Percentiles rank a stretch among this genome's conserved stretches.
phyloP scores from a whole-genome alignment of 2,797 vertebrate genomes.

The Melopsittacus undulatus region DNA sequence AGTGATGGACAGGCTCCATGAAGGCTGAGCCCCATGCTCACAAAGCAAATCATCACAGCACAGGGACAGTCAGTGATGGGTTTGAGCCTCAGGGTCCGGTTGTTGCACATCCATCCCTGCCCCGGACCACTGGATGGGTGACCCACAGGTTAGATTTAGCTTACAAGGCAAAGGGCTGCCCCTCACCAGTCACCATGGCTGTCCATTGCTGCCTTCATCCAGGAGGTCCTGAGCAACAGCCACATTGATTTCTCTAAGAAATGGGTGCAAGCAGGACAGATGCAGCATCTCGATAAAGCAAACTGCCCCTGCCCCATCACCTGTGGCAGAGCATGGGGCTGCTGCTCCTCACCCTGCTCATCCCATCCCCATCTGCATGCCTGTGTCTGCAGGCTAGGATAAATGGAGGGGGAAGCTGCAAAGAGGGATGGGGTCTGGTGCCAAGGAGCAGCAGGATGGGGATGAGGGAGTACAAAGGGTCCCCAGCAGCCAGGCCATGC shows the following conservation, averaged over 20 bases:
- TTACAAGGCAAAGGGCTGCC: background rate
- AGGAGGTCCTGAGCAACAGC: background rate
- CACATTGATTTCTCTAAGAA: fast-evolving
- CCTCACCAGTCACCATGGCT: fast-evolving
- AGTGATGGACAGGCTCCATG: background rate
- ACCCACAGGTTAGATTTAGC: background rate
- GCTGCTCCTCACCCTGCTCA: background rate
- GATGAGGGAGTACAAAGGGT: fast-evolving
- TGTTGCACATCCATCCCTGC: background rate
- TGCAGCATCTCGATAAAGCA: background rate
- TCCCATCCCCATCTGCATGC: background rate
- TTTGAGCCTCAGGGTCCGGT: fast-evolving
- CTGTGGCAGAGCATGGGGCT: background rate
- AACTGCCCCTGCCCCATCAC: fast-evolving
- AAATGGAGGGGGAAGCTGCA: background rate
- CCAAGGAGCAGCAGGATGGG: background rate
- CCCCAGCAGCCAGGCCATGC: fast-evolving
- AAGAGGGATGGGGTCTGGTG: too few relatives aligned
- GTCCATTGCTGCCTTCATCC: background rate
- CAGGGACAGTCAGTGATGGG: too few relatives aligned
- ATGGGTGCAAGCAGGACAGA: fast-evolving
- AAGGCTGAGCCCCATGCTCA: background rate
- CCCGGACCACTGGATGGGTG: too few relatives aligned
- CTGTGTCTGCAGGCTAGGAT: background rate
- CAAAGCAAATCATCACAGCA: background rate